These are phyloP conservation scores for Reinhardtius hippoglossoides DNA, from an alignment of 2,113 vertebrate species.

Conservation along the genomic window DNA sequence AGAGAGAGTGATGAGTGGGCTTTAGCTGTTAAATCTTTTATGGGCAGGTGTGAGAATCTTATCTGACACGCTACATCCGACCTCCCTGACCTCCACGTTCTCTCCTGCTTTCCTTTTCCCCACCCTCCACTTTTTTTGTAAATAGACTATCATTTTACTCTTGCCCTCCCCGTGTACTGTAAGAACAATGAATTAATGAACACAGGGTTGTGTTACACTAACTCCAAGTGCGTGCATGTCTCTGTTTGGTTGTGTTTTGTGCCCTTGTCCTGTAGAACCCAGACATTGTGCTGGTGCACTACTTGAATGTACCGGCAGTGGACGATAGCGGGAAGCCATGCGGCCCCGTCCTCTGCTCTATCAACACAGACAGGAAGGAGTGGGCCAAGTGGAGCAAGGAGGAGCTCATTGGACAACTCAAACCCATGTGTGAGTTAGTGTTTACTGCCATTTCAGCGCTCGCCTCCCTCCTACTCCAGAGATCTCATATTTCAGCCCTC, in stretches of 20 bases:
- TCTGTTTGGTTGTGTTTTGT: conserved; percentile 40
- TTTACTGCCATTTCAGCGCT: conserved; percentile 17
- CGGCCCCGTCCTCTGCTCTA: conserved; percentile 96
- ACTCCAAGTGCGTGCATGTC: conserved; percentile 15
- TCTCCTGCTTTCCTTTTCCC: conserved; percentile 44
- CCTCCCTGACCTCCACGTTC: conserved; percentile 68
- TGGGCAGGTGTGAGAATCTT: conserved; percentile 78
- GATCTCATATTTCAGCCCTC: conserved; percentile 37
- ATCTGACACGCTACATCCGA: conserved; percentile 74
- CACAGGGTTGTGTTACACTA: conserved; percentile 29
- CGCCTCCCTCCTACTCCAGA: conserved; percentile 22
- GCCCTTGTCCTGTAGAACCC: conserved; percentile 86
- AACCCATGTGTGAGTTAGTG: conserved; percentile 97
- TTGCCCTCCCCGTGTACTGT: conserved; percentile 3
- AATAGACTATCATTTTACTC: conserved; percentile 42
- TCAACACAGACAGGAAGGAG: conserved; percentile 99
- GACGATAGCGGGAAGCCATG: conserved; percentile 98
- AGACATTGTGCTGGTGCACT: conserved; percentile 98
- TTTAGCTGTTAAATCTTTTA: conserved; percentile 78
- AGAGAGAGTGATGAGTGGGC: conserved; percentile 75
- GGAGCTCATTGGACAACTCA: conserved; percentile 97
- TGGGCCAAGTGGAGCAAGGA: conserved; percentile 99
- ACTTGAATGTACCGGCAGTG: conserved; percentile 98
- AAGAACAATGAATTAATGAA: conserved; percentile 28
- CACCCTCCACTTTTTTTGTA: conserved; percentile 27